These are phyloP conservation scores for Zygaena filipendulae DNA, from an alignment of 2,888 invertebrate species.

Conservation along the genomic window DNA sequence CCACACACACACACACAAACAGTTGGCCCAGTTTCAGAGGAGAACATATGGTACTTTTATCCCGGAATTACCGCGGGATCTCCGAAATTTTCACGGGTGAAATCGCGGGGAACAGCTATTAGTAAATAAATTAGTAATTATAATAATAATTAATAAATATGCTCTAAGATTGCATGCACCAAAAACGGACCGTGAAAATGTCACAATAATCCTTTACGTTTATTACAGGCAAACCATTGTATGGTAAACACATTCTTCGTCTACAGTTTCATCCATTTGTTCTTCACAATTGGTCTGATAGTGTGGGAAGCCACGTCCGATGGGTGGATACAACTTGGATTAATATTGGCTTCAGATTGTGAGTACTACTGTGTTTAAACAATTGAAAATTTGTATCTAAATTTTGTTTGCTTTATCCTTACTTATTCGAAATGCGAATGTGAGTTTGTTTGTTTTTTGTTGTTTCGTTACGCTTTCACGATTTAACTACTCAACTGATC, in stretches of 20 bases:
- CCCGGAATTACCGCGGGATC: too few species aligned
- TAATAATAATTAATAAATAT: too few species aligned
- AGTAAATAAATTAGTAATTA: neutral
- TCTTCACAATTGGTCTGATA: constrained; percentile 46
- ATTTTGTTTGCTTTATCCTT: neutral
- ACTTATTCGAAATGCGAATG: neutral
- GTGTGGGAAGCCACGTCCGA: constrained; percentile 47
- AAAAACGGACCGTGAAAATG: too few species aligned
- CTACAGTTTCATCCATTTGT: constrained; percentile 55
- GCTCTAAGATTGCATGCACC: too few species aligned
- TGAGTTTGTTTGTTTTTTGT: too few species aligned
- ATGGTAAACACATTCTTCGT: constrained; percentile 52
- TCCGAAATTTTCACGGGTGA: neutral
- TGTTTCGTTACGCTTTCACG: too few species aligned
- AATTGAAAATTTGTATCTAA: neutral
- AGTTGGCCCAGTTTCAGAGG: too few species aligned
- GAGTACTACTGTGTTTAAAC: constrained; percentile 17
- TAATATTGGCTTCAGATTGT: constrained; percentile 45
- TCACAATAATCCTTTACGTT: constrained; percentile 3
- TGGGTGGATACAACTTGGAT: constrained; percentile 51
- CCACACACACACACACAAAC: too few species aligned
- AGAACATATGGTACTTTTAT: too few species aligned
- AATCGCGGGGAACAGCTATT: neutral
- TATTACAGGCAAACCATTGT: constrained; percentile 46
- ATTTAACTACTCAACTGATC: too few species aligned